Conservation (phyloP, 2,797 vertebrate genomes). For the Periparus ater region DNA sequence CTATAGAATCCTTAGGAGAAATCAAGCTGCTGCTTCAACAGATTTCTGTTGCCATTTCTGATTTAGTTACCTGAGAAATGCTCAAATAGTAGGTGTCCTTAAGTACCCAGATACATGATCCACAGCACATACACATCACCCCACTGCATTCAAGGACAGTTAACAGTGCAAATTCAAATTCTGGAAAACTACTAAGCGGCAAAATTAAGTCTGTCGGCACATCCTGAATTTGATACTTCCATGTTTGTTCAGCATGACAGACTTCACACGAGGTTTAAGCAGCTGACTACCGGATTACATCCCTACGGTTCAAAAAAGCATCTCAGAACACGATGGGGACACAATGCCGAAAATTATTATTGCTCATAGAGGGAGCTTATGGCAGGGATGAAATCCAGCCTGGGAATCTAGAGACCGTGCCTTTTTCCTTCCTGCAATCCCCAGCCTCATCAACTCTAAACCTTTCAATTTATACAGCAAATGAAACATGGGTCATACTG, state of each 20-base stretch:
- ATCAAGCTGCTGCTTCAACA: not conserved
- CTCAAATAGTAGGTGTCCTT: not conserved
- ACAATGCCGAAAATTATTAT: not conserved
- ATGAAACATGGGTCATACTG: not conserved
- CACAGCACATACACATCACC: not conserved
- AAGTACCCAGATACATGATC: not conserved
- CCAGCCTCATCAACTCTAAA: not conserved
- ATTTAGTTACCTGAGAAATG: not conserved
- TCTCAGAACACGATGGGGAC: not conserved
- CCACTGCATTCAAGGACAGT: not conserved
- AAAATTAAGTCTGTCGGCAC: not conserved
- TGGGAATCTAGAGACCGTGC: not conserved
- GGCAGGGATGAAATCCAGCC: constrained; percentile 1
- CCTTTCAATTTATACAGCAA: not conserved
- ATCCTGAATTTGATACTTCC: not conserved
- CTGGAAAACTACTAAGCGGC: not conserved
- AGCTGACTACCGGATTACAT: not conserved
- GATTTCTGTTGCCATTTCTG: not conserved
- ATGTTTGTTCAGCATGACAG: not conserved
- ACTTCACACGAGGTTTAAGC: not conserved
- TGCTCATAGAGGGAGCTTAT: not conserved
- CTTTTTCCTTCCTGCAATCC: not conserved
- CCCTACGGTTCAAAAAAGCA: not conserved
- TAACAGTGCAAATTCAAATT: not conserved
- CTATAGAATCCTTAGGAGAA: not conserved